Conservation (phyloP, 1,140 invertebrate genomes). For the Proctacanthus coquilletti region DNA sequence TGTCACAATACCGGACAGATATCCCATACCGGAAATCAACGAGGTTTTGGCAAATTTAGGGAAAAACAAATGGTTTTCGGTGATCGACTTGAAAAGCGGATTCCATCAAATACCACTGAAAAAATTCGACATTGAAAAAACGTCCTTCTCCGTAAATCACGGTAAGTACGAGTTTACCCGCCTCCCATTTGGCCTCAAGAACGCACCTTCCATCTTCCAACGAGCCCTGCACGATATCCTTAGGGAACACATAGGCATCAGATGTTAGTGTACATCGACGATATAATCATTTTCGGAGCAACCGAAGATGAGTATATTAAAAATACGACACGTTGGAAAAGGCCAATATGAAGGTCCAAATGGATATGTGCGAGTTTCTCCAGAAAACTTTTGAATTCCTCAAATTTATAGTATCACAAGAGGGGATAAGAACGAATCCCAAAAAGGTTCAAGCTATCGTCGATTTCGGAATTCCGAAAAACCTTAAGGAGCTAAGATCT, state of each 20-base stretch:
- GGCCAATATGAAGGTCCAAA: not conserved
- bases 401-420: no score
- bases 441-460: no score
- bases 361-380: not conserved
- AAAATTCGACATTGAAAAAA: not conserved
- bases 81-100: not conserved
- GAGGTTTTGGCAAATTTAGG: not conserved
- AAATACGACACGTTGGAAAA: not conserved
- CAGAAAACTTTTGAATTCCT: no score
- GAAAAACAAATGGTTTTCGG: not conserved
- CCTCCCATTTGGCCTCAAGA: not conserved
- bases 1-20: conserved; percentile 8
- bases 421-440: no score
- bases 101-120: not conserved
- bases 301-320: not conserved
- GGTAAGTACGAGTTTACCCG: not conserved
- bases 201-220: not conserved
- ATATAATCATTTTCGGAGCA: not conserved
- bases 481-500: no score
- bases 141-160: not conserved
- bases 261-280: not conserved
- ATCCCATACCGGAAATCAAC: not conserved
- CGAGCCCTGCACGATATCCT: not conserved
- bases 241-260: not conserved
- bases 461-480: no score